Percentiles rank a stretch among this genome's conserved stretches.
phyloP scores from a whole-genome alignment of 1,140 invertebrate genomes.

The Pogonomyrmex californicus region DNA sequence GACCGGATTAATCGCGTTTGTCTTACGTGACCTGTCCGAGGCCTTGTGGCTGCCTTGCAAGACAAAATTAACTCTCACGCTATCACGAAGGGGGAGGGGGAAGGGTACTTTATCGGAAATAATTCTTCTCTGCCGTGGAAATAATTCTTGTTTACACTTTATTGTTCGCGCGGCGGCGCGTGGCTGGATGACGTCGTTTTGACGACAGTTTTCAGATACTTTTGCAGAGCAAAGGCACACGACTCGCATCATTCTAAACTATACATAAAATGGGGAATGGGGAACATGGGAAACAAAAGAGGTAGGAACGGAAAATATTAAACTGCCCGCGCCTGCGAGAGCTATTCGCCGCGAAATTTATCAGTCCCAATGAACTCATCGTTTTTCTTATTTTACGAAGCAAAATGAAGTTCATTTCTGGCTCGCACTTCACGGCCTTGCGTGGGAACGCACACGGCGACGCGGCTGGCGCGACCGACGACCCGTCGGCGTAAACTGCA shows the following conservation, averaged over 20 bases:
- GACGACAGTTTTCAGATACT: background rate
- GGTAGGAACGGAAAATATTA: background rate
- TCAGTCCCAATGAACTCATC: conserved; percentile 1
- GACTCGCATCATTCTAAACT: background rate
- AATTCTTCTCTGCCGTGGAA: background rate
- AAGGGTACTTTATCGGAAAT: background rate
- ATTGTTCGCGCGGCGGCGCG: background rate
- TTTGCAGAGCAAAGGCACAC: background rate
- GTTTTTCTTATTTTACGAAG: conserved; percentile 10
- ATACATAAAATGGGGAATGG: too few species aligned
- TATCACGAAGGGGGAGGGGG: background rate
- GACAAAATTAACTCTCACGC: conserved; percentile 14
- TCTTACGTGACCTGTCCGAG: conserved; percentile 25
- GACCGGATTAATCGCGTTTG: conserved; percentile 54
- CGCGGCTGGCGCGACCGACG: conserved; percentile 12
- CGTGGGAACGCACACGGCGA: conserved; percentile 33
- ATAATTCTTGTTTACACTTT: background rate
- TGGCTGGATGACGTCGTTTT: background rate
- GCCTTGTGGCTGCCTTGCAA: background rate
- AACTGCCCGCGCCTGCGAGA: background rate
- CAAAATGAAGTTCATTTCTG: conserved; percentile 3
- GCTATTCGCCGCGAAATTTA: background rate
- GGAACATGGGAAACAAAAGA: background rate
- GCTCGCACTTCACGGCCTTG: conserved; percentile 36
- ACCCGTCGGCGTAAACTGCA: conserved; percentile 61